phyloP scores from a whole-genome alignment of 2,888 invertebrate genomes.

The Selenia dentaria region DNA sequence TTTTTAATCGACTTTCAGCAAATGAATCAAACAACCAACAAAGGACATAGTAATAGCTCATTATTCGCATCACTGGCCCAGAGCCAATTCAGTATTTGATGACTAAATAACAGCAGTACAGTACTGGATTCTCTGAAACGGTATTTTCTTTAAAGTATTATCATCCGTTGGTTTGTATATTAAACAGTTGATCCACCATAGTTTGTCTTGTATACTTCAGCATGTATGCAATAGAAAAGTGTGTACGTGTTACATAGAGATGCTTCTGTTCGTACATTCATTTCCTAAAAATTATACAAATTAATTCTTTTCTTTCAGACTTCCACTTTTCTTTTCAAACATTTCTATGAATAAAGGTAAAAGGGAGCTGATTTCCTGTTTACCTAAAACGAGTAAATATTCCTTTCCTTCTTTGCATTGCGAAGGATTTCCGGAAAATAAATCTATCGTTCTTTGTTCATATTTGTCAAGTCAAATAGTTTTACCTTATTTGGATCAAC shows the following conservation, averaged over 20 bases:
- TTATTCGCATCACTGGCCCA: conserved; percentile 54
- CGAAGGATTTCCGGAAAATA: conserved; percentile 21
- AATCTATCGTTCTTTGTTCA: conserved; percentile 23
- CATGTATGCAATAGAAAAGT: too few species aligned
- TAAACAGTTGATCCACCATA: too few species aligned
- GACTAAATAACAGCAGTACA: conserved; percentile 14
- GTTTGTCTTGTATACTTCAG: too few species aligned
- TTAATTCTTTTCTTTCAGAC: not conserved
- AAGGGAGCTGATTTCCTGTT: conserved; percentile 14
- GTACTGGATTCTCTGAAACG: conserved; percentile 10
- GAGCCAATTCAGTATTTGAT: conserved; percentile 31
- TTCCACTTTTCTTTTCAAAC: conserved; percentile 1
- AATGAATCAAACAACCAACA: conserved; percentile 49
- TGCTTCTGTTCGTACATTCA: too few species aligned
- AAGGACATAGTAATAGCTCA: conserved; percentile 61
- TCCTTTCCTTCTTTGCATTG: conserved; percentile 14
- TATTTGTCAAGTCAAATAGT: conserved; percentile 19
- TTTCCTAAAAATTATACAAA: too few species aligned
- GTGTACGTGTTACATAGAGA: too few species aligned
- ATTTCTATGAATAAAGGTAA: not conserved
- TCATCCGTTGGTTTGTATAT: too few species aligned
- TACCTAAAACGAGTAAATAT: conserved; percentile 12
- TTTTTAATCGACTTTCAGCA: conserved; percentile 37
- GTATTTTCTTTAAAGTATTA: not conserved
- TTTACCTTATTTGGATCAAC: conserved; percentile 17